Percentiles rank a stretch among this genome's conserved stretches.
These are phyloP conservation scores for Boleophthalmus pectinirostris DNA, from an alignment of 2,113 vertebrate species.

Conservation along the genomic window DNA sequence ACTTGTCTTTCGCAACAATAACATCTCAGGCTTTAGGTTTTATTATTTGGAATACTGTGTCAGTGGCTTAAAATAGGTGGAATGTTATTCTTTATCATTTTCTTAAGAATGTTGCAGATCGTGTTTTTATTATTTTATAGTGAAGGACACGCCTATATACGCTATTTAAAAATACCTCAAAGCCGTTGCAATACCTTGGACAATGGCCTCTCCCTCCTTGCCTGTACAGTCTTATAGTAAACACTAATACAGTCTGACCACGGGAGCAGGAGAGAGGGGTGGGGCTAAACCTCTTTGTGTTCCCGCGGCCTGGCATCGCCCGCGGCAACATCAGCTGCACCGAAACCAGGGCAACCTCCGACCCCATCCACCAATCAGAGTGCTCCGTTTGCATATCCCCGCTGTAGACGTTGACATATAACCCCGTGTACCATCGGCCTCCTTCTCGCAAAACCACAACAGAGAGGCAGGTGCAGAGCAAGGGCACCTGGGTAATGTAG, in stretches of 20 bases:
- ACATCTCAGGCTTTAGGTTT: too few species aligned
- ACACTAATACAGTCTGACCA: slow-evolving; percentile 70
- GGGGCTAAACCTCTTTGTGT: slow-evolving; percentile 65
- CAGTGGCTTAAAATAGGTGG: background rate
- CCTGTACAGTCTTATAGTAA: slow-evolving; percentile 31
- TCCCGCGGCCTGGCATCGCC: slow-evolving; percentile 55
- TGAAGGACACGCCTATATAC: too few species aligned
- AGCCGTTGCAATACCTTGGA: too few species aligned
- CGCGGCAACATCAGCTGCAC: slow-evolving; percentile 66
- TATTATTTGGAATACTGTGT: background rate
- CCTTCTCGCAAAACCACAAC: slow-evolving; percentile 33
- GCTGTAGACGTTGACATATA: slow-evolving; percentile 54
- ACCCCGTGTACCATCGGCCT: slow-evolving; percentile 30
- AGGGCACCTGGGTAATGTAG: slow-evolving; percentile 45
- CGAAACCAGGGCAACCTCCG: slow-evolving; percentile 70
- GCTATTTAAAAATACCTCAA: too few species aligned
- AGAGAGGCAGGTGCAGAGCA: slow-evolving; percentile 53
- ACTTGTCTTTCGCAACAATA: too few species aligned
- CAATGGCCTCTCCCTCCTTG: too few species aligned
- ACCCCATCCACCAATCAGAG: slow-evolving; percentile 55
- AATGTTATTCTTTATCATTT: background rate
- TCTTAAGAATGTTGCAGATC: too few species aligned
- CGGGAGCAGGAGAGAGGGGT: slow-evolving; percentile 57
- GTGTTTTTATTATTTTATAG: too few species aligned
- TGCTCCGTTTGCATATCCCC: slow-evolving; percentile 22